Base-by-base conservation (phyloP, 2,113 vertebrate genomes). In the Rhinogobius similis region DNA sequence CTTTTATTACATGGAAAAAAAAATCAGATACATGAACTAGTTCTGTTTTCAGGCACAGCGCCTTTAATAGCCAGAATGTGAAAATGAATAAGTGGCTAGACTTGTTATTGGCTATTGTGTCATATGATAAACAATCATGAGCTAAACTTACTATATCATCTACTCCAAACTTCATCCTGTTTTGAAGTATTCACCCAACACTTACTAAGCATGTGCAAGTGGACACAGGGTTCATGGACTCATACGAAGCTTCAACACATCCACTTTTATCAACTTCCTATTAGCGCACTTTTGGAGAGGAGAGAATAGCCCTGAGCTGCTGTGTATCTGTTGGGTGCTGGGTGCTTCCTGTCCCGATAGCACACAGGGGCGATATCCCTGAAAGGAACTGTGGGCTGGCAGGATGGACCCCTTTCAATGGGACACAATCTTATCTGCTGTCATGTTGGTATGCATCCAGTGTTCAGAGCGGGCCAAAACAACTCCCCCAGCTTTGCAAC, bases 281-380 rank as follows among this genome's bases (percentile, higher is more conserved):
- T 63, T 77, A 62, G 55, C 52, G 44, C 41, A 26, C 65, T 76
- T 83, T 83, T 73, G 62, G 64, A 76, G 56, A 62, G 20, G 44
- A 55, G 36, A 50, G 62, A 75, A 38, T 67, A 44, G 79, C 52
- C 39, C 53, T 62, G 68, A 88, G 78, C 72, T 78, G 68, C 81
- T 76, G 75, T 78, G 72, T 83, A 65, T 78, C 29, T 73, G 75
- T 72, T 23, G 9, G 64, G 70, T 62, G 64, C 72, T 58, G 83
- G 89, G 81, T 81, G 81, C 90, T 92, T 93, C 90, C 90, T 89
- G 81, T 84, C 67, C 82, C 82, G 90, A 88, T 81, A 86, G 32
- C 56, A 77, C 67, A 78, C 73, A 70, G 68, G 76, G 48, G 72
- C 78, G 90, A 92, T 90, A 92, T 89, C 86, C 79, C 84, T 87